A percentile compares a stretch with the other conserved stretches of the same genome.
These are phyloP conservation scores for Gnathonemus longibarbis DNA, from an alignment of 2,113 vertebrate genomes.

Conservation along the genomic window DNA sequence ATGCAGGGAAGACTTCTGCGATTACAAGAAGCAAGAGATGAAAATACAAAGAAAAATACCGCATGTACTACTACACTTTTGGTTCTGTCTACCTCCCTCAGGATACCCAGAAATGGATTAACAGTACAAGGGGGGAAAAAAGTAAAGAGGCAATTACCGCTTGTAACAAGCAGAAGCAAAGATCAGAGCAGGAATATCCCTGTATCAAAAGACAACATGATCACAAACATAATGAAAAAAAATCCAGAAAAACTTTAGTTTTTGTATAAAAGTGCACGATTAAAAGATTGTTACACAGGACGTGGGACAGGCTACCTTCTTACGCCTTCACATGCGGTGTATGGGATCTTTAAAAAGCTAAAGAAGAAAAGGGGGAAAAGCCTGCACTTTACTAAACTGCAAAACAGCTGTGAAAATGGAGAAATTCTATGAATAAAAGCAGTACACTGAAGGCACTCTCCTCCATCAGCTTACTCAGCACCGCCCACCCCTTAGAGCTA, in stretches of 20 bases:
- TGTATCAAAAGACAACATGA: constrained; percentile 93
- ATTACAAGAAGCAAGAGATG: constrained; percentile 77
- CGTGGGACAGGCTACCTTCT: constrained; percentile 39
- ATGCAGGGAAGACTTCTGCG: constrained; percentile 77
- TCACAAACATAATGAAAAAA: constrained; percentile 69
- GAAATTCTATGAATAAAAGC: constrained; percentile 65
- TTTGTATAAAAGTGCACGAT: constrained; percentile 65
- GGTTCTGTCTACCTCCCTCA: constrained; percentile 56
- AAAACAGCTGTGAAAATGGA: constrained; percentile 38
- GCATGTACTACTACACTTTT: constrained; percentile 64
- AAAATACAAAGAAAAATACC: constrained; percentile 53
- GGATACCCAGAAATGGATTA: constrained; percentile 61
- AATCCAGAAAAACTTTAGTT: constrained; percentile 30
- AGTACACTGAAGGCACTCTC: constrained; percentile 85
- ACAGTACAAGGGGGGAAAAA: constrained; percentile 73
- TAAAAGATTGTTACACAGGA: constrained; percentile 73
- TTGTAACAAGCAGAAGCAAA: constrained; percentile 92
- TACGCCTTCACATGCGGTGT: constrained; percentile 59
- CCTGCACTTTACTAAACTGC: constrained; percentile 18
- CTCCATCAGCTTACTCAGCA: constrained; percentile 57
- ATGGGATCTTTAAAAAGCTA: constrained; percentile 41
- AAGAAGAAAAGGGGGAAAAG: constrained; percentile 6
- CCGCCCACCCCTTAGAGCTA: constrained; percentile 24
- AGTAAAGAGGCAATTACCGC: constrained; percentile 96
- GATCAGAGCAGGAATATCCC: constrained; percentile 86